Percentiles rank a stretch among this genome's conserved stretches.
Evolutionary conservation across 2,797 vertebrate species (phyloP).

Genomic region (Pangasius krempfi): DNA sequence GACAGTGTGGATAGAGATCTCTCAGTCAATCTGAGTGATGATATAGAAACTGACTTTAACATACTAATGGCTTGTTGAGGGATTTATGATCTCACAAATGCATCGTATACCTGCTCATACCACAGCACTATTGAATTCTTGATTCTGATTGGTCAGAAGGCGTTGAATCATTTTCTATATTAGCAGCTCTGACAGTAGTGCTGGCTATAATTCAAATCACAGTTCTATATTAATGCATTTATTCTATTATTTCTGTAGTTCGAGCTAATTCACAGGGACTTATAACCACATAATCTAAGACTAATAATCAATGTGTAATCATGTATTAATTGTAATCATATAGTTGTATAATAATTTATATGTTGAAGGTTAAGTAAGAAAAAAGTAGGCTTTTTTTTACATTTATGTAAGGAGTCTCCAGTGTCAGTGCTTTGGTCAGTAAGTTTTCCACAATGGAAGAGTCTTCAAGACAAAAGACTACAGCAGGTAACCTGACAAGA

Average conservation of each 20-base stretch:
- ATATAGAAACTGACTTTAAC: background rate
- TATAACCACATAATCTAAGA: background rate
- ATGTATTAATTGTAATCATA: background rate
- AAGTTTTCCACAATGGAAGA: background rate
- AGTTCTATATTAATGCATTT: background rate
- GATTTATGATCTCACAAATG: background rate
- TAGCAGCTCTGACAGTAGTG: background rate
- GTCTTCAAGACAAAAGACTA: background rate
- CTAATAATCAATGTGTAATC: too few species aligned
- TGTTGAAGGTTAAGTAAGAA: too few species aligned
- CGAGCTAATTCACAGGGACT: background rate
- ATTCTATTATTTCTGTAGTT: background rate
- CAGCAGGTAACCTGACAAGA: background rate
- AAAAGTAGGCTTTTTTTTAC: background rate
- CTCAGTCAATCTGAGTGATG: conserved; percentile 34
- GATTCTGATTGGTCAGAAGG: background rate
- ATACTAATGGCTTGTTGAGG: background rate
- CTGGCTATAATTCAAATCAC: background rate
- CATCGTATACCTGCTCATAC: background rate
- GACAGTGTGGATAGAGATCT: conserved; percentile 18
- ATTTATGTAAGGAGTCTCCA: background rate
- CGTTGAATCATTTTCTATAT: background rate
- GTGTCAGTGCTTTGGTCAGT: background rate
- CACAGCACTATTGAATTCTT: background rate
- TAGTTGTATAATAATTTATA: background rate